Base-by-base conservation (phyloP, 2,113 vertebrate genomes). In the Epinephelus cyanopodus region DNA sequence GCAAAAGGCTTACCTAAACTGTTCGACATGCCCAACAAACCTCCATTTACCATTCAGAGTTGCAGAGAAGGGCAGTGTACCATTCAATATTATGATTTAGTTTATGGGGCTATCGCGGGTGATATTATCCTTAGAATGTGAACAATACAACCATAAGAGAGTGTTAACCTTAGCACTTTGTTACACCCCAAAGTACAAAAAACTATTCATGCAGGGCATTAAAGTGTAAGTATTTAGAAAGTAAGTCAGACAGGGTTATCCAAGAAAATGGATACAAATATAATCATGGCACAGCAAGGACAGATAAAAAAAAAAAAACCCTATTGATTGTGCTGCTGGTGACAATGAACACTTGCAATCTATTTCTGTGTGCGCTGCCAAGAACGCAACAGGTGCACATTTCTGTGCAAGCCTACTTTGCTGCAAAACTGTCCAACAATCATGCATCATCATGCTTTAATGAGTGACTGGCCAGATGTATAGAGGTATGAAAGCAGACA, bases 1-100 rank as follows among this genome's bases (percentile, higher is more conserved):
- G 47, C 48, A 72, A 77, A 83, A 79, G 57, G 23, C 56, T 66
- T 57, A 21, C 27, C 68, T 71, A 29, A 82, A 64, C 78, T 69
- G 66, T 74, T 82, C 10, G 84, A 87, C 79, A 83, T 79, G 91
- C 73, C 81, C 86, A 84, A 87, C 85, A 86, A 89, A 87, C 66
- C 82, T 72, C 87, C 29, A 74, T 52, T 88, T 71, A 66, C 66
- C 47, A 71, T 76, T 77, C 48, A 45, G 53, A 68, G 70, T 60
- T 67, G 61, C 61, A 48, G 45, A 72, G 71, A 80, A 47, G 39
- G 50, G 72, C 53, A 65, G 18, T 5, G 53, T 37, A 70, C 52
- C 75, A 66, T 87, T 76, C 68, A 77, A 33, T 57, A 39, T 79
- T 73, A 73, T 73, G 79, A 80, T 80, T 82, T 71, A 57, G 33